phyloP scores from a whole-genome alignment of 2,113 vertebrate species.

The Boleophthalmus pectinirostris region DNA sequence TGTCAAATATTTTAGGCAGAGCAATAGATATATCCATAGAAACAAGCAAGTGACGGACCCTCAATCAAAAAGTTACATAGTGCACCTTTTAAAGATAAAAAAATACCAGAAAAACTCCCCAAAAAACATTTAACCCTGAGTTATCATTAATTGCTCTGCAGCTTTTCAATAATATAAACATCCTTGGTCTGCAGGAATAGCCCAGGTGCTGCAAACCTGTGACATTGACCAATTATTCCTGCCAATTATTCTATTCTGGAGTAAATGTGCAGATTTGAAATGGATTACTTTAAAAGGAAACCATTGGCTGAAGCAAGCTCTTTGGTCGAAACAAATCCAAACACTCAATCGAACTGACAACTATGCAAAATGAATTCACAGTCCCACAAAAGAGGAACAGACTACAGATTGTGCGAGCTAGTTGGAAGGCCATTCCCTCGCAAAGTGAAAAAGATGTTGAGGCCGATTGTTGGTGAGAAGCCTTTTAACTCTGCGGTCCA shows the following conservation, averaged over 20 bases:
- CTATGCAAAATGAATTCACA: conserved; percentile 1
- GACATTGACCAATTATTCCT: neutral
- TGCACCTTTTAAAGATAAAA: too few relatives aligned
- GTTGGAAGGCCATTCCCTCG: conserved; percentile 45
- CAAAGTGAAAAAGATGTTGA: conserved; percentile 44
- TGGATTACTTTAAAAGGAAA: neutral
- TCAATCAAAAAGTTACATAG: too few relatives aligned
- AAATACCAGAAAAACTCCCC: too few relatives aligned
- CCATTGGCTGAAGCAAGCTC: neutral
- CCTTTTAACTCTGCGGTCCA: conserved; percentile 45
- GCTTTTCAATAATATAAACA: neutral
- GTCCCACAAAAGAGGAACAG: conserved; percentile 25
- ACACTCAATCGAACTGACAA: neutral
- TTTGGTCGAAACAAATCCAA: neutral
- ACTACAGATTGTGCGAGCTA: conserved; percentile 48
- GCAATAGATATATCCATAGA: too few relatives aligned
- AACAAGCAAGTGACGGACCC: too few relatives aligned
- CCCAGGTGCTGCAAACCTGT: neutral
- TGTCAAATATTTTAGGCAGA: too few relatives aligned
- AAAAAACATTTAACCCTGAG: too few relatives aligned
- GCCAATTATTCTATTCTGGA: neutral
- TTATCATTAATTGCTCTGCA: neutral
- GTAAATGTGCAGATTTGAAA: neutral
- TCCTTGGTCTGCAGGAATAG: neutral
- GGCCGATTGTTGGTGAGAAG: conserved; percentile 51